Conservation (phyloP, 2,797 vertebrate genomes). For the Acropternis orthonyx region DNA sequence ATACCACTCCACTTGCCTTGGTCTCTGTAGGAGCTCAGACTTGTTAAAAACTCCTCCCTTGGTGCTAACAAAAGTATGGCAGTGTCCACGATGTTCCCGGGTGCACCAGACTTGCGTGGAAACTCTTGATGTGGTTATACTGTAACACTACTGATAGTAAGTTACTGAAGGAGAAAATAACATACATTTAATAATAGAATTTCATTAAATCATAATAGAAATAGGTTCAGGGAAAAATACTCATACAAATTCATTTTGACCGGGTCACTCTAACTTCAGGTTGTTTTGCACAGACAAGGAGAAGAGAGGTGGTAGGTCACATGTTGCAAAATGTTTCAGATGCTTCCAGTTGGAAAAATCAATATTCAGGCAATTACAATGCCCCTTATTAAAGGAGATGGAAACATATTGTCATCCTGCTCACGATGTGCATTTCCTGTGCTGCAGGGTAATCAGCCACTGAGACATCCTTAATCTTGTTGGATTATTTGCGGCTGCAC, state of each 20-base stretch:
- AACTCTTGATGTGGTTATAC: background rate
- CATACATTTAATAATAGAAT: background rate
- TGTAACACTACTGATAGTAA: background rate
- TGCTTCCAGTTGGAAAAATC: conserved; percentile 53
- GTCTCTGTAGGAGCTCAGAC: background rate
- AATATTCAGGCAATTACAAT: conserved; percentile 49
- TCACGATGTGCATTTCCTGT: conserved; percentile 9
- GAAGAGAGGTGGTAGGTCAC: conserved; percentile 20
- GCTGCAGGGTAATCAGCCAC: conserved; percentile 32
- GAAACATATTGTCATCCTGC: conserved; percentile 20
- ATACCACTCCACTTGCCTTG: fast-evolving
- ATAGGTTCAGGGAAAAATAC: background rate
- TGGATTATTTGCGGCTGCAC: conserved; percentile 57
- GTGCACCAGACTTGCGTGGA: background rate
- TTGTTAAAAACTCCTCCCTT: background rate
- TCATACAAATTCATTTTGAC: conserved; percentile 36
- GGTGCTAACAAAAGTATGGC: background rate
- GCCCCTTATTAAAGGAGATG: conserved; percentile 17
- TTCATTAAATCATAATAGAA: background rate
- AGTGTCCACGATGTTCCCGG: background rate
- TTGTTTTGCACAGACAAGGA: conserved; percentile 36
- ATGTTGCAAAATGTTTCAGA: conserved; percentile 10
- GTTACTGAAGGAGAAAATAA: background rate
- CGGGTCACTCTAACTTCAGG: background rate
- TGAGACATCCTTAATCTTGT: conserved; percentile 35